Conservation (phyloP, 1,140 invertebrate species). For the Pantala flavescens region DNA sequence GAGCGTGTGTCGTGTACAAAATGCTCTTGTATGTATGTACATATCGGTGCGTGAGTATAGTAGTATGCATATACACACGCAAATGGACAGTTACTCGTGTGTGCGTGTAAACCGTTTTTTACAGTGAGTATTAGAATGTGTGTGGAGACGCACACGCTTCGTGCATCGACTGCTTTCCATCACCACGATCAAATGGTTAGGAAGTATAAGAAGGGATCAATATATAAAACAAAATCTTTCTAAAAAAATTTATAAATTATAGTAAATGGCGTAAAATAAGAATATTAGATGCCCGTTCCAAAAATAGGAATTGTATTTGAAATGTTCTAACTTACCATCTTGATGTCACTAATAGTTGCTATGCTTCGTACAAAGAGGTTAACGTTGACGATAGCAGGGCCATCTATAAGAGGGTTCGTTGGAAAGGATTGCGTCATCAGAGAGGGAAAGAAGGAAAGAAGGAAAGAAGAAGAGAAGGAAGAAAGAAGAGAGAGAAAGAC, state of each 20-base stretch:
- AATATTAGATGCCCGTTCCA: constrained; percentile 16
- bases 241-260: background rate
- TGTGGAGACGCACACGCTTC: too few species aligned
- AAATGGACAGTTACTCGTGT: too few species aligned
- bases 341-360: constrained; percentile 95
- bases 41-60: too few species aligned
- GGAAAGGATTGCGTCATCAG: constrained; percentile 17
- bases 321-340: constrained; percentile 73
- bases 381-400: constrained; percentile 83
- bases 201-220: background rate
- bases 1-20: too few species aligned
- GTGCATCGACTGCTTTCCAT: background rate
- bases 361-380: constrained; percentile 95
- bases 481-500: constrained; percentile 18
- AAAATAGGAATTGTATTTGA: constrained; percentile 12
- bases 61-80: too few species aligned
- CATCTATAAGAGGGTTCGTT: constrained; percentile 51
- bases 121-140: too few species aligned
- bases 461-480: constrained; percentile 19
- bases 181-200: background rate
- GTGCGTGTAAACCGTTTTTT: too few species aligned
- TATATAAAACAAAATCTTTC: background rate
- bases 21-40: too few species aligned
- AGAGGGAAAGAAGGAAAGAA: background rate
- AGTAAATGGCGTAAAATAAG: constrained; percentile 12